Evolutionary conservation across 2,113 vertebrate species (phyloP).

Genomic region (Oplegnathus fasciatus): DNA sequence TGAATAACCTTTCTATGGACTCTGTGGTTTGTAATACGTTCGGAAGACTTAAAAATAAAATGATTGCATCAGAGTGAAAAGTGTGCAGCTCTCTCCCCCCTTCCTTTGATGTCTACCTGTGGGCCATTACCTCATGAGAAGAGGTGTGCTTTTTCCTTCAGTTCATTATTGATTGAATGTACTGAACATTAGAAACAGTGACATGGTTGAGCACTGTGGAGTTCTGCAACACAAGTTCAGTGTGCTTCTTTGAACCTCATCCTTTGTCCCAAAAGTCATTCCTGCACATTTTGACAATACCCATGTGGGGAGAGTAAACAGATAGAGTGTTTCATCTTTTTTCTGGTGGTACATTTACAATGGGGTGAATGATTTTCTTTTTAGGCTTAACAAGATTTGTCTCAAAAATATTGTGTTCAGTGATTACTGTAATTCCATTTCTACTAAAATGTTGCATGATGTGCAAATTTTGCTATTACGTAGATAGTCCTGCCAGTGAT

Average conservation of each 20-base stretch:
- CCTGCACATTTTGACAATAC: not conserved
- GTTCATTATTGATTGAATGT: not conserved
- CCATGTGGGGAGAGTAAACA: not conserved
- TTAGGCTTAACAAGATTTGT: not conserved
- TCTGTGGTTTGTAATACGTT: not conserved
- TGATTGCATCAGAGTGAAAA: slow-evolving; percentile 9
- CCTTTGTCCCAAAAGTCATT: not conserved
- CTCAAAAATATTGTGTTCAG: not conserved
- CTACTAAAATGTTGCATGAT: not conserved
- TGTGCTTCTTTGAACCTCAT: not conserved
- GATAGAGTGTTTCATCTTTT: not conserved
- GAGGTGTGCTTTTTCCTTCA: not conserved
- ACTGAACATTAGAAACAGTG: not conserved
- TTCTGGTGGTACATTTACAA: not conserved
- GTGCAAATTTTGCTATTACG: slow-evolving; percentile 25
- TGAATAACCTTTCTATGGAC: not conserved
- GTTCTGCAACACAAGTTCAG: not conserved
- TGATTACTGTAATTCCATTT: not conserved
- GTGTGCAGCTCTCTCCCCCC: not conserved
- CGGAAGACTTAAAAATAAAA: not conserved
- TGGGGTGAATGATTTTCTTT: not conserved
- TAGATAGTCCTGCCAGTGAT: slow-evolving; percentile 3
- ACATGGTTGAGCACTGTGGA: not conserved
- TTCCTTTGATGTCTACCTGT: slow-evolving; percentile 18
- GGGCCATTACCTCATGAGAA: not conserved